Percentiles rank a stretch among this genome's conserved stretches.
phyloP scores from a whole-genome alignment of 2,797 vertebrate species.

The Distichodus sexfasciatus region DNA sequence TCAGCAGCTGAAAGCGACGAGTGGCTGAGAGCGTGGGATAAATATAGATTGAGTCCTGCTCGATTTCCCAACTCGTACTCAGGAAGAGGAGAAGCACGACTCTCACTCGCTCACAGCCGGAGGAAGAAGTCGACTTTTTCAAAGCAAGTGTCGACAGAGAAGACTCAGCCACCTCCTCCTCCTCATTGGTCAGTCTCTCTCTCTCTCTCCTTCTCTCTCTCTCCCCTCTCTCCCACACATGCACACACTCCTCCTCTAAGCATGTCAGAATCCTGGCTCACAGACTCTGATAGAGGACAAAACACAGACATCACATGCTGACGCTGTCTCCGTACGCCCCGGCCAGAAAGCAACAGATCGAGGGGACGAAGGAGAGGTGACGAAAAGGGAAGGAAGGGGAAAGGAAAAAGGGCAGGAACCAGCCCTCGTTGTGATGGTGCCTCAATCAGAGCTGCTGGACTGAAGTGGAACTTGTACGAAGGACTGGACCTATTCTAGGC shows the following conservation, averaged over 20 bases:
- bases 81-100: too few species aligned
- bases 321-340: too few species aligned
- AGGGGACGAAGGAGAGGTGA: slow-evolving; percentile 33
- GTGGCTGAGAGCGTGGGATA: slow-evolving; percentile 88
- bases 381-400: slow-evolving; percentile 41
- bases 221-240: slow-evolving; percentile 5
- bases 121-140: slow-evolving; percentile 65
- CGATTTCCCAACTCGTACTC: slow-evolving; percentile 50
- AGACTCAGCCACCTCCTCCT: slow-evolving; percentile 61
- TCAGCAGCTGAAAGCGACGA: slow-evolving; percentile 87
- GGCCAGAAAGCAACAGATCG: slow-evolving; percentile 63
- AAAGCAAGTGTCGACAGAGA: slow-evolving; percentile 73
- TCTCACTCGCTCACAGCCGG: slow-evolving; percentile 5
- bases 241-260: slow-evolving; percentile 31
- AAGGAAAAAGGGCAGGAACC: slow-evolving; percentile 31
- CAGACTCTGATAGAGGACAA: slow-evolving; percentile 65
- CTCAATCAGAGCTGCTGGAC: slow-evolving; percentile 60
- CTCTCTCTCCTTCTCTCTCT: slow-evolving; percentile 12
- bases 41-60: slow-evolving; percentile 83
- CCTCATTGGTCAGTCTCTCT: slow-evolving; percentile 38
- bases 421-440: slow-evolving; percentile 52
- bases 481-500: slow-evolving; percentile 50
- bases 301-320: slow-evolving; percentile 57
- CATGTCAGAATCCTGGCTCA: slow-evolving; percentile 53
- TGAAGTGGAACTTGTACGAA: slow-evolving; percentile 51